phyloP scores from a whole-genome alignment of 2,888 invertebrate species.

The Nebria brevicollis region DNA sequence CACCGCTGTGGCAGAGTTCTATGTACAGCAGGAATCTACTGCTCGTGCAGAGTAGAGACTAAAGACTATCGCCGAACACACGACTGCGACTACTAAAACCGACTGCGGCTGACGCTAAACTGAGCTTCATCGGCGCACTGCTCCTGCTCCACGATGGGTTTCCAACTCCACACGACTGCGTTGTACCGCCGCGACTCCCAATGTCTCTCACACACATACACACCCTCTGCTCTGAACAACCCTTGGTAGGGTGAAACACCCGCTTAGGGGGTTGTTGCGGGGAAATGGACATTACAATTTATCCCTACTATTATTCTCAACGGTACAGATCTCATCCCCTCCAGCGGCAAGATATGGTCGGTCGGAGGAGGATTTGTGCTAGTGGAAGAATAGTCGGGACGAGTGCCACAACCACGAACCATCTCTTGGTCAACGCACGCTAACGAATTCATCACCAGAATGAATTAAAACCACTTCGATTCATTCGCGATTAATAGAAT shows the following conservation, averaged over 20 bases:
- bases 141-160: slow-evolving; percentile 18
- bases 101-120: slow-evolving; percentile 32
- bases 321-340: slow-evolving; percentile 32
- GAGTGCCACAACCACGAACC: background rate
- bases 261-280: slow-evolving; percentile 39
- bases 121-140: slow-evolving; percentile 17
- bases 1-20: background rate
- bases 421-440: slow-evolving; percentile 19
- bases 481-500: slow-evolving; percentile 36
- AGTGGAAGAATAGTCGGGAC: slow-evolving; percentile 3
- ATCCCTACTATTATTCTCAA: slow-evolving; percentile 46
- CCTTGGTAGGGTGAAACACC: slow-evolving; percentile 34
- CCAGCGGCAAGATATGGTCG: slow-evolving; percentile 27
- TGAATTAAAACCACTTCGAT: slow-evolving; percentile 29
- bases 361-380: background rate
- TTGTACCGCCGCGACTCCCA: background rate
- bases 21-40: background rate
- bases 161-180: slow-evolving; percentile 4
- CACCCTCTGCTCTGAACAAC: slow-evolving; percentile 5
- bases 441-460: slow-evolving; percentile 33
- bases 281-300: slow-evolving; percentile 48
- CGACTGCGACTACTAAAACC: background rate
- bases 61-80: background rate
- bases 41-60: background rate
- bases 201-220: slow-evolving; percentile 19